A percentile compares a stretch with the other conserved stretches of the same genome.
Conservation (phyloP, 92 coral and sea anemone genomes). For the Epizoanthus stellaris region DNA sequence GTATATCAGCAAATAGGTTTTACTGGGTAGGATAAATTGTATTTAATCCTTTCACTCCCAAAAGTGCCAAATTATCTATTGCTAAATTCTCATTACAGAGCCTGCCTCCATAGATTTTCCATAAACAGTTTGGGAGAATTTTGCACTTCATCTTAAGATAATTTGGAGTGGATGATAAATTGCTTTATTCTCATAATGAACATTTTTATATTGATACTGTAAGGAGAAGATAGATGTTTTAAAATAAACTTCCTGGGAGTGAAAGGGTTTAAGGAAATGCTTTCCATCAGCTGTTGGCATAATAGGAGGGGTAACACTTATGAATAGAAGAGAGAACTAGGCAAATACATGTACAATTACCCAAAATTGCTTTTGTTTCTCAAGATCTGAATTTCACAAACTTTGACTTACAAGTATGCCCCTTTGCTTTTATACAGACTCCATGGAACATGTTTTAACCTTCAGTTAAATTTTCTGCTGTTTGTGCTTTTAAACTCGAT, state of each 20-base stretch:
- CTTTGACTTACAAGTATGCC: constrained; percentile 11
- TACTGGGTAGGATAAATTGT: constrained; percentile 15
- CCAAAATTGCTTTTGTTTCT: too few species aligned
- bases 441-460: constrained; percentile 19
- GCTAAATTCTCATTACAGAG: neutral
- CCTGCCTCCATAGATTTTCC: too few species aligned
- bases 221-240: constrained; percentile 7
- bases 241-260: constrained; percentile 9
- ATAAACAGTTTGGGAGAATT: neutral
- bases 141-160: neutral
- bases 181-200: too few species aligned
- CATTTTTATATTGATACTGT: neutral
- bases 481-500: constrained; percentile 24
- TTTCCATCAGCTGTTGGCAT: too few species aligned
- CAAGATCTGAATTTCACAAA: too few species aligned
- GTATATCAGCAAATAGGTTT: constrained; percentile 33
- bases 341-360: too few species aligned
- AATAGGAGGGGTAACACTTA: too few species aligned
- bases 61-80: constrained; percentile 27
- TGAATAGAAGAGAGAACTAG: too few species aligned
- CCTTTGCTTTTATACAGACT: constrained; percentile 10
- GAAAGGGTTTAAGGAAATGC: neutral
- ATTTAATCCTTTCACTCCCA: constrained; percentile 9
- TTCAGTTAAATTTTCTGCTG: constrained; percentile 14
- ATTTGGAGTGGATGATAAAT: too few species aligned